Conservation (phyloP, 2,888 invertebrate species). For the Tolmerus cingulatus region DNA sequence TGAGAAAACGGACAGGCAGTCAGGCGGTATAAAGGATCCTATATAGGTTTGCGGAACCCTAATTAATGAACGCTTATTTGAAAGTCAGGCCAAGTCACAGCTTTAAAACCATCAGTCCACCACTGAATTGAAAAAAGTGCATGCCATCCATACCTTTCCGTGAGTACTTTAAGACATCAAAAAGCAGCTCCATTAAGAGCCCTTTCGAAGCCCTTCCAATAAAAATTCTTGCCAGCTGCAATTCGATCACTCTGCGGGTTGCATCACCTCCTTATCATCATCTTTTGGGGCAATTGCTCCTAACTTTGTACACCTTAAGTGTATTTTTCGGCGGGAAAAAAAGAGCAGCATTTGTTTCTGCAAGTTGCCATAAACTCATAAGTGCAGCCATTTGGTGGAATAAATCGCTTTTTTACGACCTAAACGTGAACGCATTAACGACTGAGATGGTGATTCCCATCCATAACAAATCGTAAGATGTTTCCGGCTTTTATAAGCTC, state of each 20-base stretch:
- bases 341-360: neutral
- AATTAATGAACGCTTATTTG: no score
- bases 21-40: no score
- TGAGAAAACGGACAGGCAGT: no score
- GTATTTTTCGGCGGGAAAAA: neutral
- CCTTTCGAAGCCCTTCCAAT: neutral
- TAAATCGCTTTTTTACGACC: constrained; percentile 43
- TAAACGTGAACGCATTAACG: constrained; percentile 40
- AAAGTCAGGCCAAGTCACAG: no score
- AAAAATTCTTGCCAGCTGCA: neutral
- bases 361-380: constrained; percentile 21
- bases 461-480: constrained; percentile 35
- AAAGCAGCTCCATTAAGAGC: neutral
- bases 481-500: constrained; percentile 29
- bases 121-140: no score
- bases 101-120: no score
- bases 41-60: no score
- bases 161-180: neutral
- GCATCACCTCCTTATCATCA: neutral
- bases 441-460: constrained; percentile 33
- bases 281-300: neutral
- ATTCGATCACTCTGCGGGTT: neutral
- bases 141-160: neutral
- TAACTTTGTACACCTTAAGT: neutral
- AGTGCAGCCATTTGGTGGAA: constrained; percentile 34